Conservation (phyloP, 2,797 vertebrate species). For the Schizopygopsis pylzovi region DNA sequence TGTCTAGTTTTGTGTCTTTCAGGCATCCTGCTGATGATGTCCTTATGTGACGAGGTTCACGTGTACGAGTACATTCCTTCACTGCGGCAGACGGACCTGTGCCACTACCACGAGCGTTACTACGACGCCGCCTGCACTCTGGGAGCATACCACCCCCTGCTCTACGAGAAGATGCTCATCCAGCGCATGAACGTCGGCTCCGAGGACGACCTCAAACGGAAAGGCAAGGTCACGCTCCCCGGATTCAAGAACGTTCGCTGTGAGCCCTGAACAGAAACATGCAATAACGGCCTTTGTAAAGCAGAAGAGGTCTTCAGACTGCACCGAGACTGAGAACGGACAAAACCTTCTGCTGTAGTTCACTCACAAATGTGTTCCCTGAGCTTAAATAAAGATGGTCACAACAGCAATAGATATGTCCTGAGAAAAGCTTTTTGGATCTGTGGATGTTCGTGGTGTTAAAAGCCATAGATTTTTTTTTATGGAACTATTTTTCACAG, state of each 20-base stretch:
- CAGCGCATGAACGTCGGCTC: conserved; percentile 90
- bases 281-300: conserved; percentile 50
- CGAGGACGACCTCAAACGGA: conserved; percentile 84
- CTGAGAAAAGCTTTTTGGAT: conserved; percentile 42
- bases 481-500: conserved; percentile 1
- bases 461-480: conserved; percentile 48
- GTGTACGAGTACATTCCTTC: conserved; percentile 98
- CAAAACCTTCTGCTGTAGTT: conserved; percentile 45
- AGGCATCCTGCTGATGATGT: conserved; percentile 98
- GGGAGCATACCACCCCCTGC: conserved; percentile 95
- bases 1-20: conserved; percentile 40
- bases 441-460: conserved; percentile 49
- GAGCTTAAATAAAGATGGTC: conserved; percentile 73
- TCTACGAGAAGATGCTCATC: conserved; percentile 95
- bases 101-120: conserved; percentile 97
- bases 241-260: conserved; percentile 88
- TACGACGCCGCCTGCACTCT: conserved; percentile 94
- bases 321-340: background rate
- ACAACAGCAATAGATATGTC: conserved; percentile 74
- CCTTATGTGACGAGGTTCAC: conserved; percentile 89
- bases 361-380: conserved; percentile 74
- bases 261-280: conserved; percentile 69
- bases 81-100: conserved; percentile 91
- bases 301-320: conserved; percentile 20
- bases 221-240: conserved; percentile 90